Conservation (phyloP, 2,113 vertebrate species). For the Microcebus murinus region DNA sequence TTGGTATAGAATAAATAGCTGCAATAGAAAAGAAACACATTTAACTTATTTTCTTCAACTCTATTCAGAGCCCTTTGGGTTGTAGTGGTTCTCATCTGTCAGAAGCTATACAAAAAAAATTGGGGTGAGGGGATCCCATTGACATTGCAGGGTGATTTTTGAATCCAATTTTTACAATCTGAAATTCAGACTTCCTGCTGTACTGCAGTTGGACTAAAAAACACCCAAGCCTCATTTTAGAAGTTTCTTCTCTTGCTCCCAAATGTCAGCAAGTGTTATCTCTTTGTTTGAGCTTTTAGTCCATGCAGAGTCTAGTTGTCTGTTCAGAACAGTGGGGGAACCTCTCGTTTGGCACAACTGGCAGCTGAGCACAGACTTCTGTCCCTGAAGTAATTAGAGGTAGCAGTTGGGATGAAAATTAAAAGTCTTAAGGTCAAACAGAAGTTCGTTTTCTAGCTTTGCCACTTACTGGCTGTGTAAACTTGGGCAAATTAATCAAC, state of each 20-base stretch:
- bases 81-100: not conserved
- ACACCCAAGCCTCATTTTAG: slow-evolving; percentile 15
- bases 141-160: slow-evolving; percentile 3
- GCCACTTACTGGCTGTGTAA: not conserved
- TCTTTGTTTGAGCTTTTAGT: slow-evolving; percentile 13
- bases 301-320: not conserved
- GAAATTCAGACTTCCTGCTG: not conserved
- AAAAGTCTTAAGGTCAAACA: slow-evolving; percentile 2
- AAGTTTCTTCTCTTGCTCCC: not conserved
- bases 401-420: not conserved
- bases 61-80: not conserved
- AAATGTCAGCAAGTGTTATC: not conserved
- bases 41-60: not conserved
- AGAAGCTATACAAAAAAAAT: not conserved
- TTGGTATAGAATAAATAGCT: slow-evolving; percentile 40
- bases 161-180: not conserved
- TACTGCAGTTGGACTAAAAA: slow-evolving; percentile 12
- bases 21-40: not conserved
- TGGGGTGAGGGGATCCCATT: not conserved
- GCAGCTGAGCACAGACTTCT: not conserved
- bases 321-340: not conserved
- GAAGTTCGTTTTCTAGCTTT: not conserved
- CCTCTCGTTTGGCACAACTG: not conserved
- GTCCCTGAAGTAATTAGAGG: not conserved
- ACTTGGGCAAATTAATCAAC: slow-evolving; percentile 32